Evolutionary conservation across 2,113 vertebrate species (phyloP), one percentile per base, ranked within the genome.

Genomic region (Silurus glanis): DNA sequence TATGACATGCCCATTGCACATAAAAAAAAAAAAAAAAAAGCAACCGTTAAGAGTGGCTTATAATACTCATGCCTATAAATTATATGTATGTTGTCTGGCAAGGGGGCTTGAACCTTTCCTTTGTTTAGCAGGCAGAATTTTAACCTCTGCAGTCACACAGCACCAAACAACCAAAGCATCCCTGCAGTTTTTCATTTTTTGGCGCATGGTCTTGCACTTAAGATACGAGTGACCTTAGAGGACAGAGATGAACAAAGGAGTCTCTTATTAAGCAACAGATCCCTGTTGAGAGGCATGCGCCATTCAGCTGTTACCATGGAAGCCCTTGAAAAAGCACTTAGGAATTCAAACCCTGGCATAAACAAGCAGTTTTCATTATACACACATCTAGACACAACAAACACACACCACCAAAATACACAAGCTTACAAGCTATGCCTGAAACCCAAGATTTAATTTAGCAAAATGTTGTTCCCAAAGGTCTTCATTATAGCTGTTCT

Each of bases 241-340:
- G 9, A 89, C 89, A 92, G 91, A 93, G 91, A 86, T 91, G 64
- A 93, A 93, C 92, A 93, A 91, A 93, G 80, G 83, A 79, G 85
- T 74, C 91, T 88, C 90, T 93, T 91, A 92, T 69, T 88, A 82
- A 91, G 94, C 94, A 96, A 95, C 94, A 95, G 95, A 95, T 94
- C 93, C 95, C 93, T 92, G 93, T 92, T 90, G 92, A 92, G 93
- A 94, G 91, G 95, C 93, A 94, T 94, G 93, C 90, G 91, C 92
- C 80, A 93, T 92, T 93, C 94, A 89, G 91, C 90, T 88, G 95
- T 97, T 94, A 92, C 95, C 93, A 97, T 96, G 94, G 95, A 92
- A 95, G 90, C 96, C 49, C 86, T 80, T 89, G 91, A 94, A 94
- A 91, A 86, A 17, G 80, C 92, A 91, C 92, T 86, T 88, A 89